Evolutionary conservation across 2,797 vertebrate genomes (phyloP).

Genomic region (Anniella stebbinsi): DNA sequence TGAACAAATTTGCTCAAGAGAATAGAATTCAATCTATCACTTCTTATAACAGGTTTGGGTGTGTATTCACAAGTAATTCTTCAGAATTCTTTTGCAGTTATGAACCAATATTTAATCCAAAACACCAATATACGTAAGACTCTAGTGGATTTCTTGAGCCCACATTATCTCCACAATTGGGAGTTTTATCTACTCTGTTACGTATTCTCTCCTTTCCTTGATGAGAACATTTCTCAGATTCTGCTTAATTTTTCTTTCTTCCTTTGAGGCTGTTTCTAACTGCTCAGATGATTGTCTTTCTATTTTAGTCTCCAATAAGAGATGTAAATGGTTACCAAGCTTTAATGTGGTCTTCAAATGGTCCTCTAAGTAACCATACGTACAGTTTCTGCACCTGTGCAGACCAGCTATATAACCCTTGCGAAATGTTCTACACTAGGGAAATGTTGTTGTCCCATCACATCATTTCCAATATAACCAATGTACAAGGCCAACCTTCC

Average conservation of each 20-base stretch:
- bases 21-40: background rate
- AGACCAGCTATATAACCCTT: background rate
- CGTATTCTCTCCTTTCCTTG: background rate
- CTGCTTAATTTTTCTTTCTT: background rate
- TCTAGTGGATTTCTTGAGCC: background rate
- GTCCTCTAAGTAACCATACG: background rate
- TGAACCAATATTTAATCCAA: background rate
- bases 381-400: background rate
- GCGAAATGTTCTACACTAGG: background rate
- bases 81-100: background rate
- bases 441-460: background rate
- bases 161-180: background rate
- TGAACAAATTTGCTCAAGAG: background rate
- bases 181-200: background rate
- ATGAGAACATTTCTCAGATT: background rate
- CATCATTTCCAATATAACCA: background rate
- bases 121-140: background rate
- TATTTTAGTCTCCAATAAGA: background rate
- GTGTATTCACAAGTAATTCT: background rate
- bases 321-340: no score
- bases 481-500: background rate
- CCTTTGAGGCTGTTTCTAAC: background rate
- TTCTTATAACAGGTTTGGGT: background rate
- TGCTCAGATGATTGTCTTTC: background rate
- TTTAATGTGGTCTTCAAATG: background rate